Evolutionary conservation across 2,113 vertebrate species (phyloP).

Genomic region (Vimba vimba): DNA sequence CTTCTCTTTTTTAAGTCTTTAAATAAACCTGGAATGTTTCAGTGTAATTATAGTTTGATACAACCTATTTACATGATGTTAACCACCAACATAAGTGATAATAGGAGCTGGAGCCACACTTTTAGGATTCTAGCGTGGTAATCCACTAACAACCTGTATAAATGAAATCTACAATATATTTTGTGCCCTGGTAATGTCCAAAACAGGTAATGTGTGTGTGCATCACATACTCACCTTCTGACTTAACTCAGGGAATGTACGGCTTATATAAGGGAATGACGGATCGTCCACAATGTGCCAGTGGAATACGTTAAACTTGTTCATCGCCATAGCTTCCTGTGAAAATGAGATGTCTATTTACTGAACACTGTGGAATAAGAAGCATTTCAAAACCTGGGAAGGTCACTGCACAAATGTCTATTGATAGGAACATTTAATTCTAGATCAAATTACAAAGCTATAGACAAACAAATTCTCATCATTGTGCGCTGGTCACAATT

Average conservation of each 20-base stretch:
- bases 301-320: conserved; percentile 97
- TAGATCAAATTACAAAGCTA: not conserved
- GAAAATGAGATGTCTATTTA: conserved; percentile 38
- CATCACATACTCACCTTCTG: conserved; percentile 76
- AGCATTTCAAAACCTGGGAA: not conserved
- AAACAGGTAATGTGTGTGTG: not conserved
- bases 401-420: not conserved
- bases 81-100: not conserved
- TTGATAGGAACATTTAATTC: not conserved
- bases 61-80: not conserved
- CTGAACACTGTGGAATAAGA: not conserved
- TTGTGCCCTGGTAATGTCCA: not conserved
- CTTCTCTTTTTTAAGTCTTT: not conserved
- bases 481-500: not conserved
- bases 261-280: conserved; percentile 92
- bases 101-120: not conserved
- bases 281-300: conserved; percentile 97
- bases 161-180: not conserved
- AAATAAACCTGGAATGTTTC: not conserved
- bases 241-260: conserved; percentile 87
- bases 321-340: conserved; percentile 96
- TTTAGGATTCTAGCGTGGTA: not conserved
- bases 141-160: not conserved
- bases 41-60: not conserved
- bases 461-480: not conserved